Percentiles rank a stretch among this genome's conserved stretches.
Evolutionary conservation across 1,140 invertebrate species (phyloP).

Genomic region (Danaus melanippus): DNA sequence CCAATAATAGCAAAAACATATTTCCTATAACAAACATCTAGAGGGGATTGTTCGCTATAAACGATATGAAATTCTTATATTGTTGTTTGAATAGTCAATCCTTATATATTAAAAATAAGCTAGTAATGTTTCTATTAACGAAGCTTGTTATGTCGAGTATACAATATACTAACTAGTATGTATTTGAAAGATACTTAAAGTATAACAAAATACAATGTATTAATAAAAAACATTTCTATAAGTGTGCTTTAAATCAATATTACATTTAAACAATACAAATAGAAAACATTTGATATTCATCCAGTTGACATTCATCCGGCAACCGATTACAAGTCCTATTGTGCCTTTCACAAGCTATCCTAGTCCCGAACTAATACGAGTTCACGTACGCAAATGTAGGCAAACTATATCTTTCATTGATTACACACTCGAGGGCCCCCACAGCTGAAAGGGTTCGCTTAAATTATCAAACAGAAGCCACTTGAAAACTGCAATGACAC

Average conservation of each 20-base stretch:
- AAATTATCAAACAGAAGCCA: conserved; percentile 67
- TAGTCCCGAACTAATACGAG: conserved; percentile 15
- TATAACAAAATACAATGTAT: too few relatives aligned
- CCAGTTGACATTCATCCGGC: too few relatives aligned
- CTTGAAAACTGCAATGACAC: conserved; percentile 69
- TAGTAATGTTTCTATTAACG: too few relatives aligned
- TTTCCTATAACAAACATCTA: conserved; percentile 31
- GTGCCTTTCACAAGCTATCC: conserved; percentile 5
- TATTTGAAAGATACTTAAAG: too few relatives aligned
- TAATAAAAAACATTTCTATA: too few relatives aligned
- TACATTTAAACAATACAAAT: too few relatives aligned
- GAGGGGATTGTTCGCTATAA: conserved; percentile 30
- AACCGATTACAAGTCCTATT: neutral
- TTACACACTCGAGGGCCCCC: conserved; percentile 42
- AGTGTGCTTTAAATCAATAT: too few relatives aligned
- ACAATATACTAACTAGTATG: too few relatives aligned
- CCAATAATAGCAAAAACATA: conserved; percentile 45
- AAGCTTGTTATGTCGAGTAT: too few relatives aligned
- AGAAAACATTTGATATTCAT: too few relatives aligned
- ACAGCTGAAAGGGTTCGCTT: conserved; percentile 52
- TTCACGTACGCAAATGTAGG: conserved; percentile 33
- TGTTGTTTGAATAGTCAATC: conserved; percentile 4
- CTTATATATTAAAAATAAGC: too few relatives aligned
- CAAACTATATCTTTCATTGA: conserved; percentile 56
- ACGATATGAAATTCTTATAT: conserved; percentile 8